Conservation (phyloP, 2,797 vertebrate species). For the Anguilla anguilla region DNA sequence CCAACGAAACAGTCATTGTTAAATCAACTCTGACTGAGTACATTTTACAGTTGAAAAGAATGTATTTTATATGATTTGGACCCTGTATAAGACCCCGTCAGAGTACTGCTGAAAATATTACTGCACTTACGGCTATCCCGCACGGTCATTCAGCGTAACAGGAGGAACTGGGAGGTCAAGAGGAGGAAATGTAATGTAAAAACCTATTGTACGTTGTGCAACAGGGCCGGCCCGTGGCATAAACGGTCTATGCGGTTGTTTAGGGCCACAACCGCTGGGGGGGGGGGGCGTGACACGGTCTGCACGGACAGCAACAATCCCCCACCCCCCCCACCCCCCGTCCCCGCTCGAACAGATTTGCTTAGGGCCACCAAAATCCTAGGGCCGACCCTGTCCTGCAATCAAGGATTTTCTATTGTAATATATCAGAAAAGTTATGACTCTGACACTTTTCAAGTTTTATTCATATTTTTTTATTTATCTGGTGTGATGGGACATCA, state of each 20-base stretch:
- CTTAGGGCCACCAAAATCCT: too few relatives aligned
- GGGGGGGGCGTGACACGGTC: too few relatives aligned
- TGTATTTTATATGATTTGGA: neutral
- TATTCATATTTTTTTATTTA: neutral
- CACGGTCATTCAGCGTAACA: neutral
- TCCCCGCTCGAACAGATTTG: too few relatives aligned
- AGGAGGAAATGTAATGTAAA: neutral
- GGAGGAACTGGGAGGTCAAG: neutral
- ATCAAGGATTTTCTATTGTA: neutral
- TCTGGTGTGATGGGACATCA: neutral
- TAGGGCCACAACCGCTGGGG: too few relatives aligned
- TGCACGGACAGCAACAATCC: too few relatives aligned
- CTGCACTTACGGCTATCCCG: neutral
- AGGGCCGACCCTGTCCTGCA: neutral
- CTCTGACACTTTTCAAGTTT: neutral
- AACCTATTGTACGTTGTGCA: neutral
- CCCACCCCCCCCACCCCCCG: too few relatives aligned
- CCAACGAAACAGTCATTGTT: neutral
- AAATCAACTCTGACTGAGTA: neutral
- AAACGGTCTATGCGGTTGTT: too few relatives aligned
- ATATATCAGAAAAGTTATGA: neutral
- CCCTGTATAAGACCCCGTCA: too few relatives aligned
- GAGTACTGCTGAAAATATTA: too few relatives aligned
- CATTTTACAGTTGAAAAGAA: neutral
- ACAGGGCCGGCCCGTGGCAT: too few relatives aligned